These are phyloP conservation scores for Hesperia comma DNA, from an alignment of 2,888 invertebrate genomes.

Conservation along the genomic window DNA sequence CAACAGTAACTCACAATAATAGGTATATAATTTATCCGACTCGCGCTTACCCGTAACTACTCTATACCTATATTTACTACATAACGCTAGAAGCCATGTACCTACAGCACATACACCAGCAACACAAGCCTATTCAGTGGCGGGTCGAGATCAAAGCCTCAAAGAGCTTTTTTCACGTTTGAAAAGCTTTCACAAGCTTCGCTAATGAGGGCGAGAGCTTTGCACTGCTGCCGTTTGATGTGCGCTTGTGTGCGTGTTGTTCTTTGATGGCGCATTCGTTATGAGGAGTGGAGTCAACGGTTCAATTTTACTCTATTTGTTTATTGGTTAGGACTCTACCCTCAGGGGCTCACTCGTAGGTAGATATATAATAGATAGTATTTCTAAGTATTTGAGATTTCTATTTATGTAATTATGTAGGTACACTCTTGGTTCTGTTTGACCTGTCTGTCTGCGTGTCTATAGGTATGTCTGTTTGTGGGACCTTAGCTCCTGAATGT, in stretches of 20 bases:
- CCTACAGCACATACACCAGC: background rate
- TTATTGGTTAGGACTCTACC: background rate
- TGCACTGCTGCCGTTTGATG: constrained; percentile 1
- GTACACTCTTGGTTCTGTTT: too few relatives aligned
- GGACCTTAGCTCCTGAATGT: too few relatives aligned
- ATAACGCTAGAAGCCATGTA: background rate
- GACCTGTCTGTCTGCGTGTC: too few relatives aligned
- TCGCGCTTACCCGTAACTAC: background rate
- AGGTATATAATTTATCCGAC: too few relatives aligned
- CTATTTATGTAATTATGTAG: too few relatives aligned
- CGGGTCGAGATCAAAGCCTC: constrained; percentile 35
- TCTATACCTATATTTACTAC: background rate
- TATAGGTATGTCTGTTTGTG: too few relatives aligned
- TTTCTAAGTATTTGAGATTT: too few relatives aligned
- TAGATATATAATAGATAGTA: too few relatives aligned
- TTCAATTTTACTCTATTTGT: background rate
- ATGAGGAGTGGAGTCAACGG: background rate
- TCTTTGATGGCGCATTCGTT: constrained; percentile 4
- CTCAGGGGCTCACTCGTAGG: too few relatives aligned
- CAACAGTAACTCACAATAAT: too few relatives aligned
- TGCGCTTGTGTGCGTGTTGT: background rate
- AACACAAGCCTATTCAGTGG: constrained; percentile 24
- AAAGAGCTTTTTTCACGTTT: constrained; percentile 30
- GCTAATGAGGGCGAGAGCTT: constrained; percentile 31
- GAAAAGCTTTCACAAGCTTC: constrained; percentile 26